phyloP scores from a whole-genome alignment of 2,888 invertebrate species.

The Gymnosoma rotundatum region DNA sequence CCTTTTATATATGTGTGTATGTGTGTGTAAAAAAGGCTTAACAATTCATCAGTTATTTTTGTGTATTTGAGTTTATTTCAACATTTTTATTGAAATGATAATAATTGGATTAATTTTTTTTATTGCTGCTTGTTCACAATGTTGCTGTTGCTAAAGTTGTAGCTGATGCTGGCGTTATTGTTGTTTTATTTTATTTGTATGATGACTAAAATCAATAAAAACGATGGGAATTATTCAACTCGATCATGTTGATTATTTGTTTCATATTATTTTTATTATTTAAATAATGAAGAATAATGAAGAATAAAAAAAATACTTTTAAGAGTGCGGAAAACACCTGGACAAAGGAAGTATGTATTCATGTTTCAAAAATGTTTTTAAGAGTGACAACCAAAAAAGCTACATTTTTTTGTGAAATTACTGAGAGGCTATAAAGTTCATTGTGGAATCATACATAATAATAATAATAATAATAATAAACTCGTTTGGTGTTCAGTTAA shows the following conservation, averaged over 20 bases:
- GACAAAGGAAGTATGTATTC: no score
- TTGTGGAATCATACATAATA: no score
- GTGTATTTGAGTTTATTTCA: conserved; percentile 45
- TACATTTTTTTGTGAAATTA: no score
- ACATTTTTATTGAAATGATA: conserved; percentile 78
- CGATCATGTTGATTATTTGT: conserved; percentile 1
- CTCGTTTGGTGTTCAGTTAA: no score
- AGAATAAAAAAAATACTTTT: no score
- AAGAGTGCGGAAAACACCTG: no score
- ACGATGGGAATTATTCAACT: neutral
- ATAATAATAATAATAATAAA: no score
- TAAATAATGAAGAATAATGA: neutral
- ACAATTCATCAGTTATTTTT: conserved; percentile 57
- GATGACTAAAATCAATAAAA: neutral
- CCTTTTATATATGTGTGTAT: neutral
- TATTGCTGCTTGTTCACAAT: no score
- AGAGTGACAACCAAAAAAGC: no score
- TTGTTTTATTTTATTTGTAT: neutral
- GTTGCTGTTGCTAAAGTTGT: conserved; percentile 57
- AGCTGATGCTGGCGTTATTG: neutral
- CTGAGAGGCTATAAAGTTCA: no score
- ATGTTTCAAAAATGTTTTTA: no score
- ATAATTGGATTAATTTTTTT: conserved; percentile 81
- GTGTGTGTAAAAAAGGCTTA: conserved; percentile 28
- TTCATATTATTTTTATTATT: conserved; percentile 1